Evolutionary conservation across 2,113 vertebrate genomes (phyloP).

Genomic region (Ancistrus triradiatus): DNA sequence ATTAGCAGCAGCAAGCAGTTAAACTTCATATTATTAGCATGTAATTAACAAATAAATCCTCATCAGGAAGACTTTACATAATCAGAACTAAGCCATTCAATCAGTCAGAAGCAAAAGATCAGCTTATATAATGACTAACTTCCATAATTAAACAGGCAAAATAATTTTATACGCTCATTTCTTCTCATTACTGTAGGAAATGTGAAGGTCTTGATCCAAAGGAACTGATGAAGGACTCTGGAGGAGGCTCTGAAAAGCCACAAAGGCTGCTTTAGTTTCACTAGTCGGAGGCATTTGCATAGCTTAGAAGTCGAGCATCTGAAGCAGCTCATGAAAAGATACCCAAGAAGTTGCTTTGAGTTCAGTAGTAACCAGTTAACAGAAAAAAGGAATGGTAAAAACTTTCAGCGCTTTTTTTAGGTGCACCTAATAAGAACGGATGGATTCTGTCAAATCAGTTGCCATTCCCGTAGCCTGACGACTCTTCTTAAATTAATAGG

Average conservation of each 20-base stretch:
- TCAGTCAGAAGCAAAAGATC: conserved; percentile 13
- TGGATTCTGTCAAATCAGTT: background rate
- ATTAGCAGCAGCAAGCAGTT: conserved; percentile 12
- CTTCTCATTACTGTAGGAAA: conserved; percentile 70
- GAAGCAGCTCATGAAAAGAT: conserved; percentile 73
- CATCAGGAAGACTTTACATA: background rate
- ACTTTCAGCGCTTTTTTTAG: conserved; percentile 14
- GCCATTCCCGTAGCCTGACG: too few relatives aligned
- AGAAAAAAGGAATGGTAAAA: conserved; percentile 9
- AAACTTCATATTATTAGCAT: conserved; percentile 7
- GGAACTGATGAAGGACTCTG: conserved; percentile 71
- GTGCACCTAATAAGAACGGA: background rate
- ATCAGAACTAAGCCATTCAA: conserved; percentile 11
- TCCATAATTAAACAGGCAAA: conserved; percentile 26
- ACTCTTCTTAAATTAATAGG: too few relatives aligned
- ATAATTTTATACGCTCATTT: conserved; percentile 36
- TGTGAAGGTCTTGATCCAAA: conserved; percentile 67
- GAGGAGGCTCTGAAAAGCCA: conserved; percentile 71
- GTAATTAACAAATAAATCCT: conserved; percentile 14
- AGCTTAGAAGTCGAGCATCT: conserved; percentile 72
- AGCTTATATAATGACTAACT: background rate
- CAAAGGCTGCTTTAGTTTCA: conserved; percentile 75
- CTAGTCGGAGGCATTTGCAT: conserved; percentile 74
- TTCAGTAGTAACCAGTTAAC: conserved; percentile 60
- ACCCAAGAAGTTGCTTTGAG: conserved; percentile 63